Conservation (phyloP, 2,113 vertebrate genomes). For the Syngnathus floridae region DNA sequence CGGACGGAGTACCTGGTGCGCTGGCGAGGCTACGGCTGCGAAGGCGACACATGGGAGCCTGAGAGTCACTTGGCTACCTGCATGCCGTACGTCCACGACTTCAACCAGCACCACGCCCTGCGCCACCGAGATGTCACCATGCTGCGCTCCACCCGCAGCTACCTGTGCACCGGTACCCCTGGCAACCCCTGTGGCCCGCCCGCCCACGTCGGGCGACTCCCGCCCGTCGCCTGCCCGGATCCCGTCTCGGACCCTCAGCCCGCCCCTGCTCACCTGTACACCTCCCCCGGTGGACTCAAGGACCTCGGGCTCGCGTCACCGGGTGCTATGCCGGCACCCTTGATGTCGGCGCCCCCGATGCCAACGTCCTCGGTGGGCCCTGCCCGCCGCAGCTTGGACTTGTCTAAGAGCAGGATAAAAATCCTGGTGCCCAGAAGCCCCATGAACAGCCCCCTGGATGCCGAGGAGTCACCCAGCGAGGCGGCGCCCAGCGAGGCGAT, state of each 20-base stretch:
- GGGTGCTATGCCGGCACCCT: not conserved
- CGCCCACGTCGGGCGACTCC: conserved; percentile 39
- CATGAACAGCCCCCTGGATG: conserved; percentile 80
- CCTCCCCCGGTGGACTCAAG: not conserved
- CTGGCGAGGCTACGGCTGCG: conserved; percentile 88
- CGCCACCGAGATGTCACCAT: conserved; percentile 71
- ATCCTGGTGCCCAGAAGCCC: conserved; percentile 96
- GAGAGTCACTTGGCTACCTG: conserved; percentile 91
- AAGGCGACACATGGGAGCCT: conserved; percentile 95
- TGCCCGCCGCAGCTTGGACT: conserved; percentile 83
- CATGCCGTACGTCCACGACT: conserved; percentile 87
- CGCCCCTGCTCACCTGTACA: conserved; percentile 12
- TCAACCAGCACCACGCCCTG: conserved; percentile 78
- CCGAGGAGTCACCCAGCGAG: conserved; percentile 83
- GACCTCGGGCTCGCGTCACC: not conserved
- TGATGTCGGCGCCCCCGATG: not conserved
- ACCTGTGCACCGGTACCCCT: conserved; percentile 61
- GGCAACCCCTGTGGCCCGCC: conserved; percentile 55
- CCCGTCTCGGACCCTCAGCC: not conserved
- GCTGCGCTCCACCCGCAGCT: conserved; percentile 78
- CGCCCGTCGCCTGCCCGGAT: not conserved
- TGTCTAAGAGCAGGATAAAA: conserved; percentile 90
- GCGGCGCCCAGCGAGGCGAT: conserved; percentile 84
- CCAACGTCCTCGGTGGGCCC: conserved; percentile 40
- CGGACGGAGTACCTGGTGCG: conserved; percentile 89